Conservation (phyloP, 2,113 vertebrate species). For the Gracilinanus agilis region DNA sequence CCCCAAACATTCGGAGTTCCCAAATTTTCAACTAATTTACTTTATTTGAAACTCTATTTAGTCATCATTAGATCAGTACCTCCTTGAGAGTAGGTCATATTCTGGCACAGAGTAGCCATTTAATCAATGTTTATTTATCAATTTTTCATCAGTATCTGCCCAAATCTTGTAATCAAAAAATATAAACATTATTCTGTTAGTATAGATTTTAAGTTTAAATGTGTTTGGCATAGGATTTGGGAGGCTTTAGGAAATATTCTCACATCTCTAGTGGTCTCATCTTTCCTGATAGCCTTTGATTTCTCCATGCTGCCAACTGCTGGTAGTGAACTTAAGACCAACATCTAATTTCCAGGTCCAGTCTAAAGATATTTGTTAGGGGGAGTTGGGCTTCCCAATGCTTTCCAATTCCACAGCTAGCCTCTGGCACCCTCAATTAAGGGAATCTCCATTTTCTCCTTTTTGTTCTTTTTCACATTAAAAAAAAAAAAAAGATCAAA, state of each 20-base stretch:
- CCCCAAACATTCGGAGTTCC: neutral
- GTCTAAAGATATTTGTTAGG: neutral
- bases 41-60: neutral
- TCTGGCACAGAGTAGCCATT: neutral
- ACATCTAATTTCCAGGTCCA: neutral
- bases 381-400: neutral
- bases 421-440: fast-evolving
- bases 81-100: neutral
- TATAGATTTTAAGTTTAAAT: neutral
- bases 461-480: conserved; percentile 17
- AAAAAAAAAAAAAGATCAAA: neutral
- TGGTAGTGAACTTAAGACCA: neutral
- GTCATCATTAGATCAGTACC: neutral
- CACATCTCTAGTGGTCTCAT: neutral
- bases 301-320: neutral
- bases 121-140: neutral
- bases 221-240: neutral
- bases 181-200: neutral
- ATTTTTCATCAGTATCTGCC: neutral
- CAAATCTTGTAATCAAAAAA: neutral
- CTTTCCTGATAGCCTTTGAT: neutral
- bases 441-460: neutral
- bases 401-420: neutral
- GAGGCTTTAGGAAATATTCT: neutral
- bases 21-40: neutral